These are phyloP conservation scores for Tigriopus californicus DNA, from an alignment of 2,888 invertebrate species.

Conservation along the genomic window DNA sequence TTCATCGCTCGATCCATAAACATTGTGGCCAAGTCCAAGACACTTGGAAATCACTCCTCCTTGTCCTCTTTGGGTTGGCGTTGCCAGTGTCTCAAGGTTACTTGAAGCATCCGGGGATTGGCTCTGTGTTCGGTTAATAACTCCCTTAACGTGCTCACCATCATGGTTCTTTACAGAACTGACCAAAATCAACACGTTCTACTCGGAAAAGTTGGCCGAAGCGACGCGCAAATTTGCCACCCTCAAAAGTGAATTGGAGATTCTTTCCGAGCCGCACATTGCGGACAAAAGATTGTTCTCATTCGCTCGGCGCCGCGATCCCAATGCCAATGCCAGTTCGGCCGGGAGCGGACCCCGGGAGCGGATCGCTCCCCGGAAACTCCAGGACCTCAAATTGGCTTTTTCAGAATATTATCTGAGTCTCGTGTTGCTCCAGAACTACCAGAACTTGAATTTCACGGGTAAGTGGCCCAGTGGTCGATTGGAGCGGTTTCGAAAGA, in stretches of 20 bases:
- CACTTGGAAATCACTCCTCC: no score
- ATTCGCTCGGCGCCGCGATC: background rate
- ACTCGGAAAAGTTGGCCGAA: constrained; percentile 91
- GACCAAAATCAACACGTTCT: constrained; percentile 91
- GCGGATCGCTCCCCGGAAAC: constrained; percentile 49
- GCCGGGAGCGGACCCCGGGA: constrained; percentile 16
- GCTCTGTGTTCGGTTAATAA: background rate
- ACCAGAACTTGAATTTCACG: constrained; percentile 93
- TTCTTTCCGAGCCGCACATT: background rate
- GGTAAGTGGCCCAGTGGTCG: no score
- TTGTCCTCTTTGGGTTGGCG: no score
- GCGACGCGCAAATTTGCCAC: constrained; percentile 85
- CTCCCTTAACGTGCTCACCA: background rate
- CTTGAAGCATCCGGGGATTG: no score
- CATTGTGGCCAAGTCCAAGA: no score
- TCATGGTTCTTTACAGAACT: constrained; percentile 54
- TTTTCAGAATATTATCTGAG: constrained; percentile 97
- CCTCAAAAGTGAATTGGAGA: constrained; percentile 63
- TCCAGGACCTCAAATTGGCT: constrained; percentile 83
- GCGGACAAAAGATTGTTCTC: background rate
- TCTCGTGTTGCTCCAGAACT: constrained; percentile 87
- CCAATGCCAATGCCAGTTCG: background rate
- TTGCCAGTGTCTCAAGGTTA: no score
- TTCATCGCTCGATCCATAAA: no score
- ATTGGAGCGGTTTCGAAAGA: no score